phyloP scores from a whole-genome alignment of 2,113 vertebrate species.

The Typhlomys cinereus region DNA sequence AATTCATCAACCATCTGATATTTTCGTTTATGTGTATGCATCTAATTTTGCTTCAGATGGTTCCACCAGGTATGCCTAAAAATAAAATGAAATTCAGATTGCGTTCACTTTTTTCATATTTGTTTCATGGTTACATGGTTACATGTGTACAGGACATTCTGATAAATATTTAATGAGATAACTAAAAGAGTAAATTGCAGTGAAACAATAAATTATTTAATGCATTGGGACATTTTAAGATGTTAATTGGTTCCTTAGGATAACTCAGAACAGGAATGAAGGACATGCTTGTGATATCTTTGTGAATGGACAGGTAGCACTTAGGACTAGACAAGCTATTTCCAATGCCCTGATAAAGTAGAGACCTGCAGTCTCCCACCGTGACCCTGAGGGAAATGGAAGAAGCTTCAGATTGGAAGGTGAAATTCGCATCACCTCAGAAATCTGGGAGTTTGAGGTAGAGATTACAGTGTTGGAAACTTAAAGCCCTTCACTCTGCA shows the following conservation, averaged over 20 bases:
- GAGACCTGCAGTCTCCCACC: not conserved
- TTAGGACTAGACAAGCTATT: not conserved
- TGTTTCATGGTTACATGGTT: not conserved
- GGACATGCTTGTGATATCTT: not conserved
- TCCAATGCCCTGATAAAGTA: not conserved
- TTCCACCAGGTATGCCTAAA: not conserved
- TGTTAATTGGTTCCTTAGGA: not conserved
- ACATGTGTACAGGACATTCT: not conserved
- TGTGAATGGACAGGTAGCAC: not conserved
- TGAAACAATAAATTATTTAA: conserved; percentile 49
- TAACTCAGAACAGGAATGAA: not conserved
- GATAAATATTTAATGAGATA: conserved; percentile 21
- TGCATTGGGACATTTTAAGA: not conserved
- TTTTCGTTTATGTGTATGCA: conserved; percentile 48
- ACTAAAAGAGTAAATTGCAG: conserved; percentile 31
- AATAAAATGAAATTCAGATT: conserved; percentile 33
- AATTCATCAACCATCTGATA: conserved; percentile 36
- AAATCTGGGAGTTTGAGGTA: not conserved
- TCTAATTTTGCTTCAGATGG: conserved; percentile 18
- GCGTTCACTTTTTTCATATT: conserved; percentile 35
- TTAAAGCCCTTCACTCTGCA: not conserved
- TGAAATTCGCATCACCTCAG: not conserved
- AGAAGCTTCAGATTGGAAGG: not conserved
- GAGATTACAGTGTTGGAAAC: not conserved
- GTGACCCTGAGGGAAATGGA: not conserved